Evolutionary conservation across 2,113 vertebrate genomes (phyloP).

Genomic region (Eurystomus gularis): DNA sequence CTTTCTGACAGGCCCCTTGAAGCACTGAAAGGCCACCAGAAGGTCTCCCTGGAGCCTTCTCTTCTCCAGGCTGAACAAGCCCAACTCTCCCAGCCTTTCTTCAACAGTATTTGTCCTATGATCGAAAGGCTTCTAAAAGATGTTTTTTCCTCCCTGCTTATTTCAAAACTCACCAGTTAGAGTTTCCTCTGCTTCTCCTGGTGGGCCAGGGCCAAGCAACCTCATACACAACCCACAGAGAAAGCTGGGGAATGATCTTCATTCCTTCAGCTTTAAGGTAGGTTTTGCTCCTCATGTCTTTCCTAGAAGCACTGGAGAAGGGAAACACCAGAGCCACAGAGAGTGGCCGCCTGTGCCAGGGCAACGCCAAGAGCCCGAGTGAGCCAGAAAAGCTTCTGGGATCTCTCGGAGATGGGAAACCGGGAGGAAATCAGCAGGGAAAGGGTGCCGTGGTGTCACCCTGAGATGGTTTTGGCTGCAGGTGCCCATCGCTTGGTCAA

Average conservation of each 20-base stretch:
- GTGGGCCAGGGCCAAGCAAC: too few relatives aligned
- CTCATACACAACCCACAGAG: neutral
- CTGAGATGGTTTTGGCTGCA: too few relatives aligned
- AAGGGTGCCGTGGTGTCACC: too few relatives aligned
- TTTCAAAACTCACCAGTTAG: neutral
- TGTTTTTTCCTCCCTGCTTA: neutral
- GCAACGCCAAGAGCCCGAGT: rapidly evolving
- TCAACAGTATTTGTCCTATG: neutral
- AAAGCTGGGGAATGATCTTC: neutral
- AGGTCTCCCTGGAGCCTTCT: too few relatives aligned
- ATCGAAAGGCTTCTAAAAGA: neutral
- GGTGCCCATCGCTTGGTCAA: neutral
- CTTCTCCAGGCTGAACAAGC: neutral
- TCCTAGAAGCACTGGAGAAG: neutral
- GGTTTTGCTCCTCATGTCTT: neutral
- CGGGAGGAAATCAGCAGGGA: neutral
- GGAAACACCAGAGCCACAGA: neutral
- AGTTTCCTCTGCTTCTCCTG: neutral
- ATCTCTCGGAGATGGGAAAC: neutral
- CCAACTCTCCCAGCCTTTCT: neutral
- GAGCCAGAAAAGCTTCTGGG: neutral
- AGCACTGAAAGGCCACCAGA: neutral
- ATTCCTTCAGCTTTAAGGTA: neutral
- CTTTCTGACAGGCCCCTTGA: too few relatives aligned
- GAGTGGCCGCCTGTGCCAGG: rapidly evolving